Conservation (phyloP, 2,888 invertebrate genomes). For the Lacanobia oleracea region DNA sequence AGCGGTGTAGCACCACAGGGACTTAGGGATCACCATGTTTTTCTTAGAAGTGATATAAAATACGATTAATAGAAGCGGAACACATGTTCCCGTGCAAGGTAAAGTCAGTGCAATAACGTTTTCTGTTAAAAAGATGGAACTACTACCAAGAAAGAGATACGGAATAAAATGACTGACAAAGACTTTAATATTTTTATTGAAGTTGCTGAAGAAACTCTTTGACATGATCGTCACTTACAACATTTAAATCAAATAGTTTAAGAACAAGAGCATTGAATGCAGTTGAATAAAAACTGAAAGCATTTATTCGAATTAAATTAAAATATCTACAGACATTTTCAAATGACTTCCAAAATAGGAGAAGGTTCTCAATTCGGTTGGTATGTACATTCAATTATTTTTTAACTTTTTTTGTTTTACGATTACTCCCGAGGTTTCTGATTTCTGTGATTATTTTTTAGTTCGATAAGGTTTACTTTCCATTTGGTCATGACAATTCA, state of each 20-base stretch:
- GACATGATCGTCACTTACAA: neutral
- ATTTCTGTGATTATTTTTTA: too few relatives aligned
- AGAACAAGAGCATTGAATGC: neutral
- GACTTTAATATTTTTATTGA: neutral
- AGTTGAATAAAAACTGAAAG: neutral
- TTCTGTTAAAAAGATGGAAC: neutral
- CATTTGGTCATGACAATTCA: too few relatives aligned
- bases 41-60: slow-evolving; percentile 10
- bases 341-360: too few relatives aligned
- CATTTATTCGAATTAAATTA: neutral
- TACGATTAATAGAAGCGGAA: neutral
- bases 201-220: neutral
- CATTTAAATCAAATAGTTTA: neutral
- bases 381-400: too few relatives aligned
- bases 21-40: neutral
- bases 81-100: neutral
- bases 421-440: too few relatives aligned
- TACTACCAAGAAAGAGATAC: neutral
- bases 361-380: too few relatives aligned
- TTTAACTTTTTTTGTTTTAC: too few relatives aligned
- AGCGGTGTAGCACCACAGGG: neutral
- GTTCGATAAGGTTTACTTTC: too few relatives aligned
- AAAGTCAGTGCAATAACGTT: neutral
- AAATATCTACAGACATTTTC: neutral
- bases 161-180: neutral